Conservation (phyloP, 2,113 vertebrate species). For the Tapirus terrestris region DNA sequence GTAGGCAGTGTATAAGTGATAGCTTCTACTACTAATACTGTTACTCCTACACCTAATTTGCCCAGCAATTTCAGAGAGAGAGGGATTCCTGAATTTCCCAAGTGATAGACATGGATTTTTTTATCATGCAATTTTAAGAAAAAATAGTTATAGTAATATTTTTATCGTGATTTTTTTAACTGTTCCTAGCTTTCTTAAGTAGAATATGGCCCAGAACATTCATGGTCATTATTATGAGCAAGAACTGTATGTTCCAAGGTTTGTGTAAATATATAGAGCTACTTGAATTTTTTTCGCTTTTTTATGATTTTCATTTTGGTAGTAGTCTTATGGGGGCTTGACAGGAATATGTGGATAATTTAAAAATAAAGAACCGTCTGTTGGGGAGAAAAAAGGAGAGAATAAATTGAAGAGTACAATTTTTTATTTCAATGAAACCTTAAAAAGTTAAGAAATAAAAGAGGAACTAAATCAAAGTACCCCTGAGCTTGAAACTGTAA, state of each 20-base stretch:
- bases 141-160: neutral
- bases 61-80: neutral
- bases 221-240: neutral
- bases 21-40: neutral
- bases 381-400: neutral
- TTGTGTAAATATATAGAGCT: neutral
- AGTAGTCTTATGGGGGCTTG: rapidly evolving
- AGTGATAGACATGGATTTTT: neutral
- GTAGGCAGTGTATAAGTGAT: neutral
- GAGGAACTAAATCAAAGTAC: neutral
- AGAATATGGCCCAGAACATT: neutral
- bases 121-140: neutral
- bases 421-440: neutral
- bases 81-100: neutral
- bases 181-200: neutral
- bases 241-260: neutral
- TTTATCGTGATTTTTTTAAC: neutral
- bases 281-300: neutral
- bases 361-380: neutral
- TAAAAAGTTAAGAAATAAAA: neutral
- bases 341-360: neutral
- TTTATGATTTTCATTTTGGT: neutral
- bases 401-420: neutral
- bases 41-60: neutral
- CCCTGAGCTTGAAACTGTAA: neutral